These are phyloP conservation scores for Mamestra configurata DNA, from an alignment of 1,140 invertebrate species.

Conservation along the genomic window DNA sequence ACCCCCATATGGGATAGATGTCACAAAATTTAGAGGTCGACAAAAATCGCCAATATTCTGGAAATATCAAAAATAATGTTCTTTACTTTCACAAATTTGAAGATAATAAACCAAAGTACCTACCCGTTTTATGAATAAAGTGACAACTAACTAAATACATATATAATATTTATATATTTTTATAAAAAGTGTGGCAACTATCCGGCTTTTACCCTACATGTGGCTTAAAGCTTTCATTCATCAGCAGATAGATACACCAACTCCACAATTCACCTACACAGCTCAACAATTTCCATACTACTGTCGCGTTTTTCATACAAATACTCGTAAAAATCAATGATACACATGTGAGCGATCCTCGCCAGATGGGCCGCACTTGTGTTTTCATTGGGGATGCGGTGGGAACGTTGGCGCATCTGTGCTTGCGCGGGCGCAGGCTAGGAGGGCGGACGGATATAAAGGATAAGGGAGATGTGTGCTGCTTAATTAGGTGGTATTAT, in stretches of 20 bases:
- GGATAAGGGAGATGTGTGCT: constrained; percentile 14
- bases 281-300: constrained; percentile 4
- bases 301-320: constrained; percentile 1
- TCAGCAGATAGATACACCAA: neutral
- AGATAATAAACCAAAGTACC: no score
- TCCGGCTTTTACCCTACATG: neutral
- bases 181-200: no score
- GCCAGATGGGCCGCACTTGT: constrained; percentile 74
- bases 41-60: no score
- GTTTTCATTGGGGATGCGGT: constrained; percentile 57
- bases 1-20: no score
- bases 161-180: no score
- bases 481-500: constrained; percentile 14
- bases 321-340: constrained; percentile 38
- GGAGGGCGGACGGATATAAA: constrained; percentile 9
- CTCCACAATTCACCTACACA: neutral
- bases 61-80: no score
- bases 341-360: constrained; percentile 61
- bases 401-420: constrained; percentile 53
- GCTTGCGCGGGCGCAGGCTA: constrained; percentile 18
- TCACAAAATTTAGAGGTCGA: no score
- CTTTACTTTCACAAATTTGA: no score
- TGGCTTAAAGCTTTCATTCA: neutral
- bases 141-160: no score
- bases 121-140: no score